These are phyloP conservation scores for Rhizoglyphus robini DNA, from an alignment of 1,140 invertebrate species.

Conservation along the genomic window DNA sequence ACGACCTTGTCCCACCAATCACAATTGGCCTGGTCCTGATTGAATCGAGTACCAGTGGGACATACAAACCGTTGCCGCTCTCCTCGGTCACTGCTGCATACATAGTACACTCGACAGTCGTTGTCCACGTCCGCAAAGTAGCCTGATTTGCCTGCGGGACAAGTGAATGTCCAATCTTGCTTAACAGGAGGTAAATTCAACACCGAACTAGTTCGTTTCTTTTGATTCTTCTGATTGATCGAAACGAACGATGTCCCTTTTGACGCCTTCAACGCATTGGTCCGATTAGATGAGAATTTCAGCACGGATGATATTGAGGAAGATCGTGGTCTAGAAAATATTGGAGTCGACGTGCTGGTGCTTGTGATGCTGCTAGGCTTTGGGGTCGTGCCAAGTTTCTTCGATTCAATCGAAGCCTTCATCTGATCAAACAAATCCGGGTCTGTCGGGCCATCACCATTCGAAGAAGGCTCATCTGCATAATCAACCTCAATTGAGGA, in stretches of 20 bases:
- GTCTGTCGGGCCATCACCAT: no score
- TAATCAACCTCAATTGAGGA: no score
- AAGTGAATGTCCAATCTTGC: background rate
- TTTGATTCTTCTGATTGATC: background rate
- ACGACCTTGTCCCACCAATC: slow-evolving; percentile 16
- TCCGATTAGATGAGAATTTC: background rate
- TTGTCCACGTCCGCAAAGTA: background rate
- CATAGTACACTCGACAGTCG: background rate
- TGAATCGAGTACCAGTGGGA: slow-evolving; percentile 6
- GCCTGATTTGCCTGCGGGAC: background rate
- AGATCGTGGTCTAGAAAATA: no score
- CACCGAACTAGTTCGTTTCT: background rate
- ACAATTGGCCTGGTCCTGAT: background rate
- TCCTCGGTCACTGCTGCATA: background rate
- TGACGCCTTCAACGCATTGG: background rate
- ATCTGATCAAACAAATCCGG: no score
- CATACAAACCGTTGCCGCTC: background rate
- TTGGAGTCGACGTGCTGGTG: no score
- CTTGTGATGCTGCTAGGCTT: background rate
- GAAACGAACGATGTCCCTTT: background rate
- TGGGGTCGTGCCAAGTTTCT: background rate
- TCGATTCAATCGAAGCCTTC: background rate
- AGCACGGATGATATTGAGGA: background rate
- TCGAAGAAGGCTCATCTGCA: no score
- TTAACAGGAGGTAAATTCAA: background rate